Conservation (phyloP, 2,797 vertebrate genomes). For the Mus caroli region DNA sequence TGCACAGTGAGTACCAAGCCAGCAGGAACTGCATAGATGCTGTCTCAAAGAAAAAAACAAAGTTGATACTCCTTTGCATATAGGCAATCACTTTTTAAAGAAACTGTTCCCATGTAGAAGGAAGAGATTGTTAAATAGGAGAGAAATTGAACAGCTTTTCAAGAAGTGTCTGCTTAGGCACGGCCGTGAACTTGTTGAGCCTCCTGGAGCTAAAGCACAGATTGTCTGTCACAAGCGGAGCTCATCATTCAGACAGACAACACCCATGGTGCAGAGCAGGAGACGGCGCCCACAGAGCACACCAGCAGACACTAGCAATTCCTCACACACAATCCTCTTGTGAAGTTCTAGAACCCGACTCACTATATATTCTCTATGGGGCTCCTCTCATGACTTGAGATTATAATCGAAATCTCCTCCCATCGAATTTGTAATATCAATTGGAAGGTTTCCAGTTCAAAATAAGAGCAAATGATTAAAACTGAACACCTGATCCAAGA, state of each 20-base stretch:
- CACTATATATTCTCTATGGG: constrained; percentile 51
- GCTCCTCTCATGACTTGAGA: constrained; percentile 66
- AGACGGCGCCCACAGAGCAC: constrained; percentile 76
- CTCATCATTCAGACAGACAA: constrained; percentile 82
- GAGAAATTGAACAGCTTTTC: not conserved
- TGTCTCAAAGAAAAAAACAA: not conserved
- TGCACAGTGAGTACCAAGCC: not conserved
- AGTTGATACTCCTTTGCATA: not conserved
- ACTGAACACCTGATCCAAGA: not conserved
- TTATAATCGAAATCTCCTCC: constrained; percentile 49
- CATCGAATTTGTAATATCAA: constrained; percentile 63
- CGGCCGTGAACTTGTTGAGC: not conserved
- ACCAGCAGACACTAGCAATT: constrained; percentile 67
- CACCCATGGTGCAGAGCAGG: constrained; percentile 79
- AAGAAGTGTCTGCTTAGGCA: not conserved
- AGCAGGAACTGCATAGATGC: not conserved
- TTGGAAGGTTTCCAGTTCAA: not conserved
- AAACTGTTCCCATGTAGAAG: not conserved
- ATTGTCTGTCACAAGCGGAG: constrained; percentile 78
- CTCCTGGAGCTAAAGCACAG: constrained; percentile 90
- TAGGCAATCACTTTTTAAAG: not conserved
- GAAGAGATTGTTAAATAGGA: not conserved
- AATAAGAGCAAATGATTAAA: not conserved
- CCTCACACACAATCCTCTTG: constrained; percentile 76
- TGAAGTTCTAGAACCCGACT: constrained; percentile 58